phyloP scores from a whole-genome alignment of 2,888 invertebrate species.

The Hirtodrosophila trivittata region DNA sequence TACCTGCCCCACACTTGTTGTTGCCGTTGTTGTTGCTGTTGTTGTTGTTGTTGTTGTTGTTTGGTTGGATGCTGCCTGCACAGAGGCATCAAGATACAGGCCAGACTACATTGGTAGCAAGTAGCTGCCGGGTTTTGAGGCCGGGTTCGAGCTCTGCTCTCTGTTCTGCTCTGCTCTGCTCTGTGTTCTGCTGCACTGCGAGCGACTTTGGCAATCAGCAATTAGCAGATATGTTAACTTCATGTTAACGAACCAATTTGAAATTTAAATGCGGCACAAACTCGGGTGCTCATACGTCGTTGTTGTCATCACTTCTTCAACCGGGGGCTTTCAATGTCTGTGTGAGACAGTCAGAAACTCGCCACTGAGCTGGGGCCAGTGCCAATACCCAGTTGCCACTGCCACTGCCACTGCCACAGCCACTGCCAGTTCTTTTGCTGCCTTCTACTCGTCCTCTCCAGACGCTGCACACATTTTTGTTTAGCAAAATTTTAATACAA shows the following conservation, averaged over 20 bases:
- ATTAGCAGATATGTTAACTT: conserved; percentile 80
- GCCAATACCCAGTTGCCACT: conserved; percentile 12
- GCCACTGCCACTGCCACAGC: not conserved
- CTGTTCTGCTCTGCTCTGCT: conserved; percentile 18
- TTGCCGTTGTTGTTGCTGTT: conserved; percentile 37
- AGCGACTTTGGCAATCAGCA: conserved; percentile 79
- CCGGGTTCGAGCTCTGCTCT: conserved; percentile 25
- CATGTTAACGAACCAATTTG: conserved; percentile 80
- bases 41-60: conserved; percentile 40
- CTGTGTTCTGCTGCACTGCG: conserved; percentile 40
- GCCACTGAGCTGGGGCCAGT: conserved; percentile 29
- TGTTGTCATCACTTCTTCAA: conserved; percentile 77
- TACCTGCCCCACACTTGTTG: conserved; percentile 66
- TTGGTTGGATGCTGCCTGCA: conserved; percentile 66
- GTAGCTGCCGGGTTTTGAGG: conserved; percentile 66
- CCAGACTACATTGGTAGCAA: conserved; percentile 74
- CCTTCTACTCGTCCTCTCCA: not conserved
- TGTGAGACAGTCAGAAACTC: conserved; percentile 43
- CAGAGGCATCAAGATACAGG: conserved; percentile 76
- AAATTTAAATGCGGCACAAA: conserved; percentile 79
- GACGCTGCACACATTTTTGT: conserved; percentile 51
- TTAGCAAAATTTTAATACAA: conserved; percentile 76
- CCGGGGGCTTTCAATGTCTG: conserved; percentile 60
- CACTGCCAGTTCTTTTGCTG: not conserved
- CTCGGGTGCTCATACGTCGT: conserved; percentile 75